Percentiles rank a stretch among this genome's conserved stretches.
These are phyloP conservation scores for Hoplostethus mediterraneus DNA, from an alignment of 2,797 vertebrate genomes.

Conservation along the genomic window DNA sequence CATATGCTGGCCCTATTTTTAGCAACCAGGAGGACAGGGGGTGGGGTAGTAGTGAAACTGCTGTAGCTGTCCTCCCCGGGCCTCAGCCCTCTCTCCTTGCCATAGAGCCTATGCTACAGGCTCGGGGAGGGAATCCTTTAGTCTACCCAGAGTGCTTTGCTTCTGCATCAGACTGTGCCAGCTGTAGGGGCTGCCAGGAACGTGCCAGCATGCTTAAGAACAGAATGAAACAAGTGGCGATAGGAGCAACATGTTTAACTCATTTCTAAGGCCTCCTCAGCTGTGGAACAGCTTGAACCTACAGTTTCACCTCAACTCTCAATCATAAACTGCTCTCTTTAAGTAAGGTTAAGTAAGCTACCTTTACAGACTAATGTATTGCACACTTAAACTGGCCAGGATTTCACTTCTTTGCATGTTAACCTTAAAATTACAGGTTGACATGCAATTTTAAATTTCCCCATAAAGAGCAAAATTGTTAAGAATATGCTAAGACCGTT, in stretches of 20 bases:
- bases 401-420: background rate
- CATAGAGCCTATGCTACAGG: slow-evolving; percentile 51
- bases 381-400: background rate
- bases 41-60: slow-evolving; percentile 61
- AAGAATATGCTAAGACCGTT: no score
- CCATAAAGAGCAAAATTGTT: no score
- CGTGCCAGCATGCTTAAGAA: slow-evolving; percentile 47
- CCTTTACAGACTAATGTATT: background rate
- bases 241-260: slow-evolving; percentile 33
- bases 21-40: slow-evolving; percentile 56
- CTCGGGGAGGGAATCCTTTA: slow-evolving; percentile 38
- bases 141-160: slow-evolving; percentile 59
- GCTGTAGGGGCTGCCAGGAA: slow-evolving; percentile 66
- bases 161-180: slow-evolving; percentile 47
- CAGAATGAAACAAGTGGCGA: slow-evolving; percentile 40
- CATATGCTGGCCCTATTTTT: slow-evolving; percentile 78
- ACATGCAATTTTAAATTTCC: no score
- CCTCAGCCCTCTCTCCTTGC: slow-evolving; percentile 54
- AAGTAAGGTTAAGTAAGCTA: background rate
- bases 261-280: background rate
- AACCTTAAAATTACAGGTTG: no score
- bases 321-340: background rate
- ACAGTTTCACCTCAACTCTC: background rate
- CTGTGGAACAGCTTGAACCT: slow-evolving; percentile 15
- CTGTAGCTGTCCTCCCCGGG: slow-evolving; percentile 52